These are phyloP conservation scores for Apodemus agrarius DNA, from an alignment of 2,797 vertebrate genomes.

Conservation along the genomic window DNA sequence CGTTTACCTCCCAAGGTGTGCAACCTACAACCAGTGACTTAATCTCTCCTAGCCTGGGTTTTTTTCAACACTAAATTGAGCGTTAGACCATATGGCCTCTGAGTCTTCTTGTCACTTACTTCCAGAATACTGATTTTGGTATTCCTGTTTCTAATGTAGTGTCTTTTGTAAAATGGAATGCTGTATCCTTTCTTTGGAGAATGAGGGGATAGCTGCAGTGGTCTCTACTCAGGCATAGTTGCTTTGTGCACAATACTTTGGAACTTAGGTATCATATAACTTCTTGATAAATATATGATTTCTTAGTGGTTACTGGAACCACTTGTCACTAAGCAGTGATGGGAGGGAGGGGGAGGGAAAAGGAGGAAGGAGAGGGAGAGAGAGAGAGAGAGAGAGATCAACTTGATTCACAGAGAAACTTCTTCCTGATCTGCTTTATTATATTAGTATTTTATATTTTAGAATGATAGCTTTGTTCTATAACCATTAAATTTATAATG, in stretches of 20 bases:
- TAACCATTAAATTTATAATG: background rate
- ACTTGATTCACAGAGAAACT: background rate
- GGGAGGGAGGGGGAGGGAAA: background rate
- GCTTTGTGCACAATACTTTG: background rate
- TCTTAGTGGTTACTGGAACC: background rate
- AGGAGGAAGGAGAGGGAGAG: background rate
- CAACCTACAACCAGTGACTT: background rate
- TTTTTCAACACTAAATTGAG: conserved; percentile 58
- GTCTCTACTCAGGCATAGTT: background rate
- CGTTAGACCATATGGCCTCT: background rate
- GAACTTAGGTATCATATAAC: background rate
- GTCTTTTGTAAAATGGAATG: background rate
- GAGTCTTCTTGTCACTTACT: background rate
- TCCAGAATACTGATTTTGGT: conserved; percentile 21
- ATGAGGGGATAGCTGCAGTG: background rate
- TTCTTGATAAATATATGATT: background rate
- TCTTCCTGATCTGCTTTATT: conserved; percentile 5
- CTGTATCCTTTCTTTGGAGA: background rate
- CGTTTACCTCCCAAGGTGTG: background rate
- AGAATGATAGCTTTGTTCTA: background rate
- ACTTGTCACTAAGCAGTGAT: background rate
- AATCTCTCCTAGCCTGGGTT: conserved; percentile 5
- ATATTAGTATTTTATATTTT: background rate
- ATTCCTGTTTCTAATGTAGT: background rate
- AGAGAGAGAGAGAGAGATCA: background rate